These are phyloP conservation scores for Adelphocoris suturalis DNA, from an alignment of 2,888 invertebrate species.

Conservation along the genomic window DNA sequence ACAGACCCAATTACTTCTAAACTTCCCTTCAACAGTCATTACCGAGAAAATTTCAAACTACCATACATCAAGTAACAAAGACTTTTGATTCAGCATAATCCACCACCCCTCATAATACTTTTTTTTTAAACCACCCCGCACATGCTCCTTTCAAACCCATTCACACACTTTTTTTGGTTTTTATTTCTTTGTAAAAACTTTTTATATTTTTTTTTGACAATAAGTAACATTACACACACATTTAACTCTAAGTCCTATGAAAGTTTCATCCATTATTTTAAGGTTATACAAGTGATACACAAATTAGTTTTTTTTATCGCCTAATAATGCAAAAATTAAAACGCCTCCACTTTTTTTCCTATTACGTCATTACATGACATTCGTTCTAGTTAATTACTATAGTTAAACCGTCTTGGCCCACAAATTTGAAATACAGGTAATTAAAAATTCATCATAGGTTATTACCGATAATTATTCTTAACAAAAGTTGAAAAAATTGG, in stretches of 20 bases:
- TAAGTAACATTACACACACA: slow-evolving; percentile 74
- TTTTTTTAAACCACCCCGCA: slow-evolving; percentile 63
- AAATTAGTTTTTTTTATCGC: slow-evolving; percentile 66
- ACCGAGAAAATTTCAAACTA: too few species aligned
- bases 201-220: slow-evolving; percentile 69
- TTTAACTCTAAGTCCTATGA: slow-evolving; percentile 72
- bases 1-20: too few species aligned
- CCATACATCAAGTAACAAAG: too few species aligned
- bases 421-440: slow-evolving; percentile 69
- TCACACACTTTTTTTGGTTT: slow-evolving; percentile 64
- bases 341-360: slow-evolving; percentile 50
- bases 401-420: slow-evolving; percentile 70
- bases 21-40: too few species aligned
- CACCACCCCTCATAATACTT: not conserved
- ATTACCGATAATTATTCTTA: slow-evolving; percentile 52
- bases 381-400: slow-evolving; percentile 69
- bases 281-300: slow-evolving; percentile 72
- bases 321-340: slow-evolving; percentile 68
- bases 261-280: slow-evolving; percentile 73
- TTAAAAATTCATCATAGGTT: slow-evolving; percentile 56
- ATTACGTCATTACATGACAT: slow-evolving; percentile 69
- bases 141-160: slow-evolving; percentile 52
- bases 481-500: slow-evolving; percentile 45
- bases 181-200: slow-evolving; percentile 58
- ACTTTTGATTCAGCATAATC: too few species aligned